phyloP scores from a whole-genome alignment of 2,888 invertebrate genomes.

The Endomychus coccineus region DNA sequence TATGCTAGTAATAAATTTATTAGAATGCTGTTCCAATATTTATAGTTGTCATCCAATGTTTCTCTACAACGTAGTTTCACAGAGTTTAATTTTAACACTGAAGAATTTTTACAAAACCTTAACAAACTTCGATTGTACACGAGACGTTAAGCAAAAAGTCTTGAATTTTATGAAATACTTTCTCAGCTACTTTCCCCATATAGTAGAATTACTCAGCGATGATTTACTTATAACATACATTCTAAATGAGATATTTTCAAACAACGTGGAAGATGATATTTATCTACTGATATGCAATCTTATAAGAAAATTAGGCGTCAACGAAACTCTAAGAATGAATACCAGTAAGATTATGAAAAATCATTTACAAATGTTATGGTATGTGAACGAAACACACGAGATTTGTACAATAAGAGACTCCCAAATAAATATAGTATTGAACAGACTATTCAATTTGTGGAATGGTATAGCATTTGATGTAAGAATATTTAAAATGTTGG shows the following conservation, averaged over 20 bases:
- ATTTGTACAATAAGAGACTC: too few species aligned
- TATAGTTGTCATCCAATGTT: constrained; percentile 17
- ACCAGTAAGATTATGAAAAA: too few species aligned
- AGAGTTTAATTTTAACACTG: constrained; percentile 18
- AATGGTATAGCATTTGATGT: too few species aligned
- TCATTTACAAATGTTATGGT: too few species aligned
- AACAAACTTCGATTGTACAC: constrained; percentile 14
- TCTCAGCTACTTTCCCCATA: constrained; percentile 12
- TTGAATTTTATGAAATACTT: constrained; percentile 17
- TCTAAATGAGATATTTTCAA: constrained; percentile 9
- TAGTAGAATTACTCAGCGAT: constrained; percentile 10
- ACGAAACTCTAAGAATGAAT: too few species aligned
- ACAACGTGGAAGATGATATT: constrained; percentile 12
- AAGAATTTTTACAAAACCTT: constrained; percentile 21
- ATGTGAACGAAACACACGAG: too few species aligned
- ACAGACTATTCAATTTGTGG: too few species aligned
- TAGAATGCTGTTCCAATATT: constrained; percentile 23
- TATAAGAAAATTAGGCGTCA: constrained; percentile 8
- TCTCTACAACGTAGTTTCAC: constrained; percentile 16
- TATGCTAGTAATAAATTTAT: constrained; percentile 16
- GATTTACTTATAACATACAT: constrained; percentile 14
- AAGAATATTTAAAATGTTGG: too few species aligned
- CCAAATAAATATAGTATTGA: too few species aligned
- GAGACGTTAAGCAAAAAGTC: constrained; percentile 3
- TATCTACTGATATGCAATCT: constrained; percentile 10